Base-by-base conservation (phyloP, 2,797 vertebrate genomes). In the Sebastes alutus region DNA sequence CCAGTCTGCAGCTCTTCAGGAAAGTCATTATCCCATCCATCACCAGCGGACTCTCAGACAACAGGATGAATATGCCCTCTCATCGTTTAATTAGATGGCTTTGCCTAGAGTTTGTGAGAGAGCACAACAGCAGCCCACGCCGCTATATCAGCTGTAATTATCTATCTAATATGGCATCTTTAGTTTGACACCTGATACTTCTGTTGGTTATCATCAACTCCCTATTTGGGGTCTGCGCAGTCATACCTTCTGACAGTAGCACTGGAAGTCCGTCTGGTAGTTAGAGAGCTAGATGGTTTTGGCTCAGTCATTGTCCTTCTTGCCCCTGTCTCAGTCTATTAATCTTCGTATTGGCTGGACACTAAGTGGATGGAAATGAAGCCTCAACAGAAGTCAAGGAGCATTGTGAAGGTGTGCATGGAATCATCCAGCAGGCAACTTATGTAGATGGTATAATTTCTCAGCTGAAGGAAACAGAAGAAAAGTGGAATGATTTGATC, bases 1-100 rank as follows among this genome's bases (percentile, higher is more conserved):
- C 93, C 90, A 93, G 93, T 89, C 94, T 93, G 94, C 92, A 92
- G 94, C 95, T 94, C 93, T 95, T 95, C 94, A 94, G 89, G 92
- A 94, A 95, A 95, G 92, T 96, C 94, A 95, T 96, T 96, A 96
- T 95, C 91, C 88, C 86, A 93, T 94, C 93, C 93, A 89, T 94
- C 91, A 92, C 87, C 91, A 91, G 89, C 89, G 86, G 91, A 88
- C 89, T 91, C 91, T 88, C 87, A 85, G 93, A 92, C 90, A 87
- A 88, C 89, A 83, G 84, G 77, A 91, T 85, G 90, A 92, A 92
- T 88, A 89, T 93, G 91, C 86, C 94, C 93, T 90, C 93, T 94
- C 93, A 89, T 92, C 89, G 79, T 93, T 95, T 96, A 96, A 96
- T 96, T 96, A 96, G 93, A 92, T 87, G 73, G 80, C 91, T 93